Evolutionary conservation across 1,140 invertebrate genomes (phyloP), one percentile per base, ranked within the genome.

Genomic region (Lerema accius): DNA sequence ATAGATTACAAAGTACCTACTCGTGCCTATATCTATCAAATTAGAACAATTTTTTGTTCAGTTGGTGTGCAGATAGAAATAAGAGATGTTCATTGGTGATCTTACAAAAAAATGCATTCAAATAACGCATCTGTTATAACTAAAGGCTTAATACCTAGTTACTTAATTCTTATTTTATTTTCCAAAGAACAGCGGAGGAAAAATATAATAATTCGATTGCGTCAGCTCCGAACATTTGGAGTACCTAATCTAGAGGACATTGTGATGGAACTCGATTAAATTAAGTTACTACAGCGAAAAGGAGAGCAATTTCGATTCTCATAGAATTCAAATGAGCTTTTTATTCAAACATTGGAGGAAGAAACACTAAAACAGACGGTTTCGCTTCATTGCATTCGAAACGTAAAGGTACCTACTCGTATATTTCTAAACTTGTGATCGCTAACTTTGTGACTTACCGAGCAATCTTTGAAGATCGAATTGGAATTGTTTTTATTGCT

Each of bases 291-390:
- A 87, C 83, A 77, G 78, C 78, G 82, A 85, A 87, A 88, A 87
- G 77, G 78, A 82, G 82, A 85, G 80, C 85, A 84, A 87, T 86
- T 89, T 79, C 86, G 83, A 90, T 90, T 86, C 86, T 83, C 84
- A 87, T 90, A 87, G 87, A 87, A 90, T 90, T 86, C 83, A 90
- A 90, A 90, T 87, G 85, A 89, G 82, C 76, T 83, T 90, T 87
- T 90, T 90, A 90, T 89, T 87, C 85, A 90, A 90, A 90, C 75
- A 77, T 68, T 71, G 76, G 69, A 75, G 76, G 74, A 81, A 71
- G 73, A 76, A 79, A 84, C 82, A 82, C 73, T 87, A 79, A 88
- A 84, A 82, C 79, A 80, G 78, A 84, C 65, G 77, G 75, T 80
- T 73, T 55, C 64, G 70, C 74, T 74, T 71, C 78, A 76, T 78